Conservation (phyloP, 2,113 vertebrate genomes). For the Paracanthobrama guichenoti region DNA sequence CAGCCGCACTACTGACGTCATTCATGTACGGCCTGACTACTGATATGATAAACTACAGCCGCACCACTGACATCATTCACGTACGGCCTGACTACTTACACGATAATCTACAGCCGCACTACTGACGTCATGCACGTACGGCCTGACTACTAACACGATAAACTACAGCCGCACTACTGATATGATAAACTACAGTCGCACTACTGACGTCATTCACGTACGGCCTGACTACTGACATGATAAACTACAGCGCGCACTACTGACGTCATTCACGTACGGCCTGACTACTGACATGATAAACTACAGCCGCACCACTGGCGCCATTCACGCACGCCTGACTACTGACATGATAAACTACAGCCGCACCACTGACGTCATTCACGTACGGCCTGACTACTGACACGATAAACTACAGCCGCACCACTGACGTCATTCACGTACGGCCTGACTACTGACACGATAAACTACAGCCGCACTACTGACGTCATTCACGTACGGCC, state of each 20-base stretch:
- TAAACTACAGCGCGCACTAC: neutral
- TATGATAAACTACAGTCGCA: neutral
- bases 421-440: neutral
- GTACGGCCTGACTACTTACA: neutral
- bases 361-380: neutral
- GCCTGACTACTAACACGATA: neutral
- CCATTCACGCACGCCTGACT: too few species aligned
- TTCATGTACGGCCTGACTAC: neutral
- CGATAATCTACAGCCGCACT: neutral
- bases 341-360: too few species aligned
- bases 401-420: too few species aligned
- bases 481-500: too few species aligned
- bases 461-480: neutral
- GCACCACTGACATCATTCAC: neutral
- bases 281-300: neutral
- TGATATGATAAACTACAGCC: neutral
- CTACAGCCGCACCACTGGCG: neutral
- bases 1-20: neutral
- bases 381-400: neutral
- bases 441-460: neutral
- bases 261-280: too few species aligned
- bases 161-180: neutral
- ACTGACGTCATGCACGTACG: neutral
- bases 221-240: neutral
- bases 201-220: neutral